Base-by-base conservation (phyloP, 2,113 vertebrate species). In the Phyllostomus hastatus region DNA sequence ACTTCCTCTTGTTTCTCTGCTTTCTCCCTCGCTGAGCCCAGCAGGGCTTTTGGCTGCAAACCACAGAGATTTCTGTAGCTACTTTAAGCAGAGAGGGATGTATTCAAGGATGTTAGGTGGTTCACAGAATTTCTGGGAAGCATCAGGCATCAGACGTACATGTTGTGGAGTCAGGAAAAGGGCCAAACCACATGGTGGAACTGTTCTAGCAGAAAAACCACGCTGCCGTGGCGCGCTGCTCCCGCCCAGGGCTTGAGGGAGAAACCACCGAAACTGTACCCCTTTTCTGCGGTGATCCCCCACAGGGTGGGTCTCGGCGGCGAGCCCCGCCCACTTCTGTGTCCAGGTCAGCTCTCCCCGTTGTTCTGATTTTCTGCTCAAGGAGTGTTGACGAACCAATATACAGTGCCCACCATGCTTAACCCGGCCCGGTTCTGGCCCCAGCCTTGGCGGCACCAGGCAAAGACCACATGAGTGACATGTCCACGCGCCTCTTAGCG, bases 91-190 rank as follows among this genome's bases (percentile, higher is more conserved):
- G 90, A 96, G 92, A 78, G 38, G 41, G 79, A 70, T 89, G 41
- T n/a, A 41, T 73, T 78, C 43, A 90, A 89, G 48, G 86, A 75
- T 78, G 78, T 41, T 89, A 91, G 79, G 46, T 94, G 87, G 54
- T 69, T 94, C 75, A 26, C 24, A 59, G 95, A 83, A 83, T 83
- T 95, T 93, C 96, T 80, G 64, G 64, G 75, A 94, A 86, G 82
- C 41, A 91, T 83, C 82, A 73, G 17, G 87, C 79, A 57, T 86
- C 75, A 46, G 86, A 38, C 48, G 83, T 9, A 5, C 61, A 38
- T 70, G 17, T 67, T 64, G 69, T 4, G 3, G 59, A 91, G 67
- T 75, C 70, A 67, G 54, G 87, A 89, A 70, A 64, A 82, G 90
- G 59, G 92, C 87, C 86, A 87, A 26, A 24, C 41, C 54, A 64